These are phyloP conservation scores for Brevimyrus niger DNA, from an alignment of 2,113 vertebrate species.

Conservation along the genomic window DNA sequence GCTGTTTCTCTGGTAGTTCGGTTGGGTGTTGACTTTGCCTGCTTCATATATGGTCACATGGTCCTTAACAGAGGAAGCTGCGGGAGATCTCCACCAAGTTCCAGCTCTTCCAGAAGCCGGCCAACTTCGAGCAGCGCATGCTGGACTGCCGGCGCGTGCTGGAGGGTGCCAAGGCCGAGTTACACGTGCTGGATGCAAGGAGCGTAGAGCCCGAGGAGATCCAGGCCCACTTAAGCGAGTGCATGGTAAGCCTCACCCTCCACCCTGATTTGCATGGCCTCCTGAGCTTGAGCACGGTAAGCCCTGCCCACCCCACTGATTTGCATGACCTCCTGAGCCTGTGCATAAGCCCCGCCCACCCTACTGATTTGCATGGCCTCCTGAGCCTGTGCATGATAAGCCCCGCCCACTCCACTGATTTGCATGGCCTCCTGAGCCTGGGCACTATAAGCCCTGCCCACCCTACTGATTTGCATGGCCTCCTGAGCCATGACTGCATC, in stretches of 20 bases:
- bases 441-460: constrained; percentile 72
- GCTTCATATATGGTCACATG: not conserved
- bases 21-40: not conserved
- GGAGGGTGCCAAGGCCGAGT: constrained; percentile 79
- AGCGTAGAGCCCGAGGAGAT: constrained; percentile 79
- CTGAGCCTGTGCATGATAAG: constrained; percentile 84
- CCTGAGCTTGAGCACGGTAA: constrained; percentile 82
- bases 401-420: not conserved
- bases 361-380: constrained; percentile 55
- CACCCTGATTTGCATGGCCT: constrained; percentile 55
- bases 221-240: constrained; percentile 75
- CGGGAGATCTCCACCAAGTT: constrained; percentile 92
- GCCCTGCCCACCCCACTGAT: not conserved
- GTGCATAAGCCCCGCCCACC: constrained; percentile 61
- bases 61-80: constrained; percentile 71
- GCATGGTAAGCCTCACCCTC: constrained; percentile 71
- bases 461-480: constrained; percentile 40
- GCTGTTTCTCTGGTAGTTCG: not conserved
- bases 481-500: not conserved
- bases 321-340: constrained; percentile 69
- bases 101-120: constrained; percentile 96
- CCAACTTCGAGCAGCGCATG: constrained; percentile 98
- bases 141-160: constrained; percentile 84
- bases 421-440: constrained; percentile 70
- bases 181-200: constrained; percentile 75